These are phyloP conservation scores for Hetaerina americana DNA, from an alignment of 1,140 invertebrate genomes.

Conservation along the genomic window DNA sequence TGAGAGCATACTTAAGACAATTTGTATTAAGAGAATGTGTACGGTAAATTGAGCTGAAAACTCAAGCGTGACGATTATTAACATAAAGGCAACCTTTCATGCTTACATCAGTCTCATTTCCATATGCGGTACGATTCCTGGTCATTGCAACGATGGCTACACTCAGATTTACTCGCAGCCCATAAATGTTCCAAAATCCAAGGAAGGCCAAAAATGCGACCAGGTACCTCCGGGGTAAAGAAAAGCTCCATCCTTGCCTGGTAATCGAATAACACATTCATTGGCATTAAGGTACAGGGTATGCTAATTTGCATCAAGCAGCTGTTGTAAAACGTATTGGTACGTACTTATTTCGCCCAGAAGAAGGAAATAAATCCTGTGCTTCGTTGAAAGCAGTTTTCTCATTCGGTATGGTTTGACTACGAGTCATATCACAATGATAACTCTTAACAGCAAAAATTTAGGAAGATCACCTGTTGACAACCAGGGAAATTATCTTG, in stretches of 20 bases:
- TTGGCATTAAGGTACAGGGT: background rate
- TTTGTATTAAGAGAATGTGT: too few species aligned
- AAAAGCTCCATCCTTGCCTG: background rate
- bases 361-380: background rate
- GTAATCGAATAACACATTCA: background rate
- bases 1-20: too few species aligned
- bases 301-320: background rate
- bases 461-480: background rate
- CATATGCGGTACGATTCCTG: conserved; percentile 34
- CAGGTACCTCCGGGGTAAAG: conserved; percentile 41
- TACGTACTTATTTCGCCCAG: background rate
- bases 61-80: too few species aligned
- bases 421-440: background rate
- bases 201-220: conserved; percentile 71
- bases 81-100: too few species aligned
- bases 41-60: too few species aligned
- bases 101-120: background rate
- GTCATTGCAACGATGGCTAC: conserved; percentile 85
- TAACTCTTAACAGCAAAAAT: background rate
- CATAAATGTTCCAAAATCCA: conserved; percentile 80
- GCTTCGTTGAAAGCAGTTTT: background rate
- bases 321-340: background rate
- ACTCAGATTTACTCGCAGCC: conserved; percentile 78
- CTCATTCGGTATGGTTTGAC: background rate
- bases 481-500: too few species aligned